Evolutionary conservation across 2,113 vertebrate species (phyloP), one percentile per base, ranked within the genome.

Genomic region (Mugil cephalus): DNA sequence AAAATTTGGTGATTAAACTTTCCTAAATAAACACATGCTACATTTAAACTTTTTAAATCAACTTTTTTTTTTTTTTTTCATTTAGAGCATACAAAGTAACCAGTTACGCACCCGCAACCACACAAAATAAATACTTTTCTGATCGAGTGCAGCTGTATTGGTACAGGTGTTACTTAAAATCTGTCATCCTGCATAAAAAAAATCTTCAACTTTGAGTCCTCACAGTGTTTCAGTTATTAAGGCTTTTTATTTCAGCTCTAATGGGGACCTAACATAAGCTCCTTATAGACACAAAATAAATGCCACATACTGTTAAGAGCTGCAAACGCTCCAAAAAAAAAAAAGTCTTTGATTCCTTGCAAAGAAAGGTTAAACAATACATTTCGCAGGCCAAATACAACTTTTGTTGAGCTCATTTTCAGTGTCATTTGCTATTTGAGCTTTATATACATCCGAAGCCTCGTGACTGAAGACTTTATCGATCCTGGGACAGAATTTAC

Each of bases 11-110:
- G 51, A 60, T 24, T 43, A 4, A 61, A 38, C 45, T 8, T 42
- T 73, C 55, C 36, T 72, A 56, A 59, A 75, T 77, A 65, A 83
- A 82, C 70, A 71, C 64, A 54, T 42, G 40, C n/a, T 24, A 35
- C 30, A 66, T 30, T 30, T 30, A 30, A 5, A 48, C 24, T 7
- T 38, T 38, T n/a, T 39, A n/a, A n/a, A n/a, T n/a, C n/a, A n/a
- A 48, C 24, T 7, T 38, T 38, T n/a, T 39, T 9, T 19, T 11
- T 14, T 30, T 24, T 17, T 10, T 8, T 39, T 52, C 50, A n/a
- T n/a, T n/a, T 15, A 50, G 43, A 24, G 1, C 40, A 79, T 53
- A 54, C 17, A 46, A 47, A 70, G 61, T 40, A 69, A 69, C 62
- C 42, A 72, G 75, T 38, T 73, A 34, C 36, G 11, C 51, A 81